Percentiles rank a stretch among this genome's conserved stretches.
Conservation (phyloP, 2,888 invertebrate genomes). For the Ametastegia equiseti region DNA sequence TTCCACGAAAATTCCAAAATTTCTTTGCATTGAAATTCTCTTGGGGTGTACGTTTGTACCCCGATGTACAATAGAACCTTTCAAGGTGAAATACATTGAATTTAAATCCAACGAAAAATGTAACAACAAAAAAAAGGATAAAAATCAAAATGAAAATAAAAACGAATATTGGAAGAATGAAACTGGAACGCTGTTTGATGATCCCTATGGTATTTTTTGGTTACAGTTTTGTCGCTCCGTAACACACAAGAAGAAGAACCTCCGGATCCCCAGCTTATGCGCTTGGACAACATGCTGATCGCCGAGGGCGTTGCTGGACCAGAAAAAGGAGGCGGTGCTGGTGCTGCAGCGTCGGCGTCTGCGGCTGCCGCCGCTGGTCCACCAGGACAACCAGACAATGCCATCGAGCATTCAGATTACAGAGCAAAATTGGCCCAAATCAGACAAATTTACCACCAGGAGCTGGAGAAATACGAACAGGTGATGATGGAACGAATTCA, state of each 20-base stretch:
- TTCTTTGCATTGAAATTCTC: no score
- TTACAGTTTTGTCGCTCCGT: constrained; percentile 91
- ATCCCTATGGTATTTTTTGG: not conserved
- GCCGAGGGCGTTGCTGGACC: constrained; percentile 99
- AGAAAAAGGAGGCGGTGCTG: constrained; percentile 94
- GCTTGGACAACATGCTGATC: constrained; percentile 98
- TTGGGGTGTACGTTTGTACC: no score
- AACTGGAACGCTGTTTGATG: not conserved
- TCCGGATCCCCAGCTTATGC: constrained; percentile 98
- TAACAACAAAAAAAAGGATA: no score
- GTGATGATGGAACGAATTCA: constrained; percentile 71
- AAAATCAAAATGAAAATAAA: no score
- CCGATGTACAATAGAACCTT: no score
- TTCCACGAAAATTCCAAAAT: no score
- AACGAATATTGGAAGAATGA: no score
- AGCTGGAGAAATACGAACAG: constrained; percentile 99
- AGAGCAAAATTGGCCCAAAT: constrained; percentile 99
- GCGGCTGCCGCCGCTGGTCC: constrained; percentile 85
- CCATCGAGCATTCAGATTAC: constrained; percentile 99
- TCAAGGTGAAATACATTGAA: no score
- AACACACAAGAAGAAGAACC: constrained; percentile 99
- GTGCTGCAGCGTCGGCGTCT: constrained; percentile 93
- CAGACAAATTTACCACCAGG: constrained; percentile 99
- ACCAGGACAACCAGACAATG: constrained; percentile 91
- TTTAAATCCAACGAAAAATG: no score